These are phyloP conservation scores for Choloepus didactylus DNA, from an alignment of 2,797 vertebrate genomes.

Conservation along the genomic window DNA sequence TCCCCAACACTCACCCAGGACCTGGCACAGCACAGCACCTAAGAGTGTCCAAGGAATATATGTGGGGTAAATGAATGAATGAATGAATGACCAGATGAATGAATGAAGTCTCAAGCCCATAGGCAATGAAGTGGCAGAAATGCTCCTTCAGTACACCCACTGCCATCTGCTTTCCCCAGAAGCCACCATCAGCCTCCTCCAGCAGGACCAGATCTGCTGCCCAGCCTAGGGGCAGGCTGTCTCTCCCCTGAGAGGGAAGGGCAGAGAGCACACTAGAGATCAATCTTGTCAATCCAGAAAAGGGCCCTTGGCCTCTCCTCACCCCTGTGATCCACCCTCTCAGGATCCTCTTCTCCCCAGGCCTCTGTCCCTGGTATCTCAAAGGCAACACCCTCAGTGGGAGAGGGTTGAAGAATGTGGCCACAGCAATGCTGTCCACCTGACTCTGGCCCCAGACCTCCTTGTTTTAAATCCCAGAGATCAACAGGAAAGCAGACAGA, in stretches of 20 bases:
- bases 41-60: neutral
- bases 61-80: neutral
- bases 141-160: neutral
- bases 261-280: neutral
- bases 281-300: neutral
- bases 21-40: neutral
- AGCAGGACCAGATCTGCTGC: neutral
- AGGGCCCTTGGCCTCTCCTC: neutral
- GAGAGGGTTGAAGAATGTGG: neutral
- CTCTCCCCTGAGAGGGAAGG: neutral
- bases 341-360: neutral
- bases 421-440: neutral
- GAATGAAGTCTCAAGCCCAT: neutral
- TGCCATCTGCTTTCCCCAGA: conserved; percentile 14
- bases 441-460: neutral
- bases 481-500: neutral
- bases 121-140: neutral
- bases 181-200: neutral
- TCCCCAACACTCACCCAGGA: neutral
- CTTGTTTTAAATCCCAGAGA: neutral
- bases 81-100: neutral
- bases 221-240: neutral
- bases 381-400: neutral
- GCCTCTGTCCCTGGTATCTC: neutral
- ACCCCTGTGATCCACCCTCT: neutral